Conservation (phyloP, 1,140 invertebrate species). For the Eufriesea mexicana region DNA sequence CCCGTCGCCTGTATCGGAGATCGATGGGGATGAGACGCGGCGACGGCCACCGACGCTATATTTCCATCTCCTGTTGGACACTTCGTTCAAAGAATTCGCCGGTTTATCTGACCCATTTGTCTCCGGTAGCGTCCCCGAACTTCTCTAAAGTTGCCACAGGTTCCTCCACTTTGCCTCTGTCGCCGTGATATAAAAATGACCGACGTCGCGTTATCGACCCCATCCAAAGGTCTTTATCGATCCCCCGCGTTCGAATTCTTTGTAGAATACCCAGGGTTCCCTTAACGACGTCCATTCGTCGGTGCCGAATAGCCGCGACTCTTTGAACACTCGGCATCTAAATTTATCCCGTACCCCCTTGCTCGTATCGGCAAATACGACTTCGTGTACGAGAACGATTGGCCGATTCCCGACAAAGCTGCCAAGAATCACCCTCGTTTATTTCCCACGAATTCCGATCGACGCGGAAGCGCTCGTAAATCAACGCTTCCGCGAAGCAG, state of each 20-base stretch:
- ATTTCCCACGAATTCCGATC: neutral
- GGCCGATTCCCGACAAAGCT: neutral
- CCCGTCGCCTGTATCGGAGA: neutral
- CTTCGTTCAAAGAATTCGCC: neutral
- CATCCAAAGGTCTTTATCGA: too few species aligned
- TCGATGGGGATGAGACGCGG: neutral
- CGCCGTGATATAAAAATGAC: too few species aligned
- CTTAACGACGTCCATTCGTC: too few species aligned
- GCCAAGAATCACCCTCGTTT: neutral
- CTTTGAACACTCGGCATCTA: too few species aligned
- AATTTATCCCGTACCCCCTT: neutral
- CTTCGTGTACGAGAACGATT: neutral
- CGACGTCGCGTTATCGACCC: too few species aligned
- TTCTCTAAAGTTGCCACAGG: too few species aligned
- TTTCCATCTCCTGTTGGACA: slow-evolving; percentile 9
- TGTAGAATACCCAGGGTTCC: too few species aligned
- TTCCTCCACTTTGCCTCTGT: too few species aligned
- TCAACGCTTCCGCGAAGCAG: neutral
- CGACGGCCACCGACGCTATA: neutral
- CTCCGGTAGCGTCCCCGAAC: too few species aligned
- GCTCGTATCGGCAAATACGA: neutral
- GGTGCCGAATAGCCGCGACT: too few species aligned
- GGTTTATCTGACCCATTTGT: neutral
- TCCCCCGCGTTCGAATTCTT: too few species aligned
- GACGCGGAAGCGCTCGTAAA: neutral